phyloP scores from a whole-genome alignment of 2,888 invertebrate genomes.

The Phorcus lineatus region DNA sequence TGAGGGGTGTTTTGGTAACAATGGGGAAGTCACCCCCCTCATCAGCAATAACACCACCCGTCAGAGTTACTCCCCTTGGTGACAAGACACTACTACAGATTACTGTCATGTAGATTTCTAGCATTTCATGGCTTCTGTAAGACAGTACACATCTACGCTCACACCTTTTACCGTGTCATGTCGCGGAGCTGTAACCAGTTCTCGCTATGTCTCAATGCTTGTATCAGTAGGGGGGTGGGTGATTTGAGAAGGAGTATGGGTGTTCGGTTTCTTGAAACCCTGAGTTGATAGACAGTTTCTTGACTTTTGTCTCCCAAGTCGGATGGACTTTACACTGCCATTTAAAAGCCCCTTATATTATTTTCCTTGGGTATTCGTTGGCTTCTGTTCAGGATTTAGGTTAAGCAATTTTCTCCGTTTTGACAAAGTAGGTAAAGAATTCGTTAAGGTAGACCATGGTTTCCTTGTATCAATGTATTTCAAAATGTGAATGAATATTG shows the following conservation, averaged over 20 bases:
- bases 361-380: neutral
- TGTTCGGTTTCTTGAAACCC: neutral
- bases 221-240: neutral
- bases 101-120: slow-evolving; percentile 5
- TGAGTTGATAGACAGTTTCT: neutral
- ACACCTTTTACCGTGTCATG: neutral
- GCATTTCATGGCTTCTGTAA: neutral
- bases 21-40: neutral
- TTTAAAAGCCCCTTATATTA: neutral
- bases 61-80: neutral
- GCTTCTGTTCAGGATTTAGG: too few species aligned
- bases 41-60: neutral
- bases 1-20: neutral
- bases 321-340: neutral
- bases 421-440: too few species aligned
- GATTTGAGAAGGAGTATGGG: too few species aligned
- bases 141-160: neutral
- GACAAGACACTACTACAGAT: neutral
- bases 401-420: too few species aligned
- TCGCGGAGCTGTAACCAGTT: neutral
- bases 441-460: too few species aligned
- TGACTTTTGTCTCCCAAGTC: slow-evolving; percentile 1
- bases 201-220: neutral
- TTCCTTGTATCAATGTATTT: too few species aligned
- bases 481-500: too few species aligned